Percentiles rank a stretch among this genome's conserved stretches.
These are phyloP conservation scores for Deladenus siricidicola DNA, from an alignment of 2,888 invertebrate genomes.

Conservation along the genomic window DNA sequence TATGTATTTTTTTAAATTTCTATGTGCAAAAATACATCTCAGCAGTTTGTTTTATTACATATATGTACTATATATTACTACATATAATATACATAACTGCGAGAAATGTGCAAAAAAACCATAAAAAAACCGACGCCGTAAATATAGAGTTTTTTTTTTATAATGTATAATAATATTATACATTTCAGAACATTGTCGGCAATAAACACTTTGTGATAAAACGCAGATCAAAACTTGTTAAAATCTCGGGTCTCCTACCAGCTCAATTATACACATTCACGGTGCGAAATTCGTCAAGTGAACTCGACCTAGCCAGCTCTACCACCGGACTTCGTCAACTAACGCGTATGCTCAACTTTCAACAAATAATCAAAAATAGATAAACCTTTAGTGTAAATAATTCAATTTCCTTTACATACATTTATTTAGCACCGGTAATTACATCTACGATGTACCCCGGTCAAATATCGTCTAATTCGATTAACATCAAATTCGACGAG, in stretches of 20 bases:
- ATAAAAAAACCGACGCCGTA: no score
- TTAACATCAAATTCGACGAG: slow-evolving; percentile 51
- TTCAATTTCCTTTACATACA: slow-evolving; percentile 10
- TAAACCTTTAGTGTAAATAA: not conserved
- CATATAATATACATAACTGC: no score
- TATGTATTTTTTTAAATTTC: slow-evolving; percentile 1
- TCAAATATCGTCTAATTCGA: slow-evolving; percentile 48
- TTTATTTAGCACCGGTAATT: slow-evolving; percentile 42
- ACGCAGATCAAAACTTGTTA: slow-evolving; percentile 25
- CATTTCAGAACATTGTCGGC: slow-evolving; percentile 26
- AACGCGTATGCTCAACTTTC: slow-evolving; percentile 33
- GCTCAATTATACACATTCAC: slow-evolving; percentile 39
- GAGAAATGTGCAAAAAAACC: no score
- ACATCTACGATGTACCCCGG: slow-evolving; percentile 50
- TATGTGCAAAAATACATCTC: not conserved
- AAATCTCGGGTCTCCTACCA: slow-evolving; percentile 35
- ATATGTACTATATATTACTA: no score
- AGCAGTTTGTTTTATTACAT: not conserved
- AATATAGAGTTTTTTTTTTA: no score
- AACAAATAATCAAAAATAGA: not conserved
- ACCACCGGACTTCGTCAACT: slow-evolving; percentile 40
- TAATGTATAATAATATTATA: not conserved
- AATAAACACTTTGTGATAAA: slow-evolving; percentile 29
- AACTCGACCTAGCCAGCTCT: slow-evolving; percentile 36
- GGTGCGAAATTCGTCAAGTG: slow-evolving; percentile 42